Base-by-base conservation (phyloP, 2,888 invertebrate species). In the Drosophila engyochracea region DNA sequence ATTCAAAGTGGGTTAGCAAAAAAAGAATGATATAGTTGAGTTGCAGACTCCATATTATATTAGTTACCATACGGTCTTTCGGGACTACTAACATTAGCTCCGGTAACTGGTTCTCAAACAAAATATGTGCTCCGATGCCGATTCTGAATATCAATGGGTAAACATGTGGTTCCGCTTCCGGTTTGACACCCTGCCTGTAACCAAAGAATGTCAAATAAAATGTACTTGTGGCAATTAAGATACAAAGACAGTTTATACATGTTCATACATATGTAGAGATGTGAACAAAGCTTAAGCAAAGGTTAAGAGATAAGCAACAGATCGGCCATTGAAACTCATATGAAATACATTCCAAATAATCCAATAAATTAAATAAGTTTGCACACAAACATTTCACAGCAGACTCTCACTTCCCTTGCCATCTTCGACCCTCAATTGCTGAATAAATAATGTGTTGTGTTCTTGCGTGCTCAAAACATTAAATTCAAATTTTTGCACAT, bases 331-430 rank as follows among this genome's bases (percentile, higher is more conserved):
- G 25, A 54, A 51, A 62, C 63, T 71, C 65, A 70, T 69, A 51
- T 51, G 44, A 67, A 81, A 79, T 79, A 62, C 65, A 79, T 82
- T 82, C 81, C 72, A 84, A 79, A 83, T 74, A 76, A 75, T 55
- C 67, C 70, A 79, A 81, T 82, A 69, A 84, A 82, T 81, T 80
- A 69, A 74, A 58, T 37, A 2, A 6, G 2, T 2, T 37, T 28
- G 33, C n/a, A 4, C 52, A 63, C 22, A 58, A n/a, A n/a, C 10
- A n/a, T 4, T 3, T 10, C 28, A 63, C 28, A 6, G 37, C 22
- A 51, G 14, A 35, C 12, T 14, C 25, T 39, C 22, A 22, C 22
- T 25, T 58, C 31, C 25, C n/a, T 44, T 22, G 52, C 31, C 49
- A 25, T 25, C 5, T 22, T 30, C 59, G 57, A 71, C 66, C 75